Evolutionary conservation across 2,113 vertebrate species (phyloP).

Genomic region (Neofelis nebulosa): DNA sequence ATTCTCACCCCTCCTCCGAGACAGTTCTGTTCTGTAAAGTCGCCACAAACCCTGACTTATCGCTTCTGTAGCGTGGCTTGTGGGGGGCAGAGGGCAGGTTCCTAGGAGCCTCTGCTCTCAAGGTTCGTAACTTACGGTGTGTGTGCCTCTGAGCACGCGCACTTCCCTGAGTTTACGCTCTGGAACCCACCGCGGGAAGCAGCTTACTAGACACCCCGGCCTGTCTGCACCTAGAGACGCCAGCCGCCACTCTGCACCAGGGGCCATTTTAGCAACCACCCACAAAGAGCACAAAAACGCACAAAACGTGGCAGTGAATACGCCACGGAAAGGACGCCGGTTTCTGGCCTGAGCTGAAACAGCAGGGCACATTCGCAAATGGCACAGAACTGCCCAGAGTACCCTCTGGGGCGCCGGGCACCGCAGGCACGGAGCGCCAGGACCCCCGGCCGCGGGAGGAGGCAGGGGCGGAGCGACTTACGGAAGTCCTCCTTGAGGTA

Average conservation of each 20-base stretch:
- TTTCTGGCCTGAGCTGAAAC: not conserved
- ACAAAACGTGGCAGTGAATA: not conserved
- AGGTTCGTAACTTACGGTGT: no score
- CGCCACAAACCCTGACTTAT: fast-evolving
- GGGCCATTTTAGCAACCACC: not conserved
- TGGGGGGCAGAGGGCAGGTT: not conserved
- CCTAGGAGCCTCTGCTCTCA: not conserved
- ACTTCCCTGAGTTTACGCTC: no score
- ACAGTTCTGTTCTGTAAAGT: not conserved
- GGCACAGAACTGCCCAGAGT: fast-evolving
- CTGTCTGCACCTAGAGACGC: fast-evolving
- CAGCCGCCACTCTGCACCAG: not conserved
- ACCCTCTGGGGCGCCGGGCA: fast-evolving
- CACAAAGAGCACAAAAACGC: not conserved
- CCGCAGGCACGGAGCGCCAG: fast-evolving
- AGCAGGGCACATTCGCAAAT: fast-evolving
- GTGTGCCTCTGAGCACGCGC: no score
- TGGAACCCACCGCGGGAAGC: fast-evolving
- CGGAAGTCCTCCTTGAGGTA: constrained; percentile 89
- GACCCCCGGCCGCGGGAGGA: fast-evolving
- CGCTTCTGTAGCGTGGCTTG: fast-evolving
- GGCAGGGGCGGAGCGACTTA: constrained; percentile 80
- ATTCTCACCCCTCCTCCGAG: not conserved
- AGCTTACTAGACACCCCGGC: not conserved
- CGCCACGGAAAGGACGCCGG: not conserved